These are phyloP conservation scores for Cosmia trapezina DNA, from an alignment of 2,888 invertebrate species.

Conservation along the genomic window DNA sequence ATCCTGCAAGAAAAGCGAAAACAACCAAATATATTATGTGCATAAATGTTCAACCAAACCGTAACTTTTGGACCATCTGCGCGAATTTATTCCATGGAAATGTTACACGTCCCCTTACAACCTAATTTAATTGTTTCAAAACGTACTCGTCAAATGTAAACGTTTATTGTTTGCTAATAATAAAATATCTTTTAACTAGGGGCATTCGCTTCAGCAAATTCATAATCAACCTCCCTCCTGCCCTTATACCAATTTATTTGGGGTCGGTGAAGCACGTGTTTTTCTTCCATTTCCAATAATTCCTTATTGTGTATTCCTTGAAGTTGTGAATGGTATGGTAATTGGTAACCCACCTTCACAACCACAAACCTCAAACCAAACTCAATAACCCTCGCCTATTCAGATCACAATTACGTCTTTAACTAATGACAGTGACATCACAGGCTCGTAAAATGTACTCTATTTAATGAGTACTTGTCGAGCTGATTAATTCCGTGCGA, in stretches of 20 bases:
- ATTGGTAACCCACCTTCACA: neutral
- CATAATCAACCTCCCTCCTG: neutral
- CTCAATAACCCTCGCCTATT: constrained; percentile 7
- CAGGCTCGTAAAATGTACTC: constrained; percentile 20
- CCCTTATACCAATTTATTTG: neutral
- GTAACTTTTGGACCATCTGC: neutral
- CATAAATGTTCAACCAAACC: constrained; percentile 3
- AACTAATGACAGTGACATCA: constrained; percentile 9
- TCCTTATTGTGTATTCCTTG: too few relatives aligned
- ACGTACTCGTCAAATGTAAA: neutral
- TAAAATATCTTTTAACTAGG: neutral
- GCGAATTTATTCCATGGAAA: constrained; percentile 1
- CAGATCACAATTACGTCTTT: constrained; percentile 29
- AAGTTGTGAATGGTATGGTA: neutral
- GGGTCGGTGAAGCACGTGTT: neutral
- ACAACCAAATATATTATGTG: neutral
- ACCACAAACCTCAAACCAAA: neutral
- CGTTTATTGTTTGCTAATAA: neutral
- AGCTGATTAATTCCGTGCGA: constrained; percentile 40
- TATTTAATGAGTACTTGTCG: constrained; percentile 38
- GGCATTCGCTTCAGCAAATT: neutral
- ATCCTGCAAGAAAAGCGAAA: neutral
- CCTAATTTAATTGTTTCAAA: neutral
- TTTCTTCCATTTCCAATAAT: neutral
- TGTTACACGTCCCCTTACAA: too few relatives aligned